Conservation (phyloP, 1,140 invertebrate genomes). For the Pemphigus obesinymphae region DNA sequence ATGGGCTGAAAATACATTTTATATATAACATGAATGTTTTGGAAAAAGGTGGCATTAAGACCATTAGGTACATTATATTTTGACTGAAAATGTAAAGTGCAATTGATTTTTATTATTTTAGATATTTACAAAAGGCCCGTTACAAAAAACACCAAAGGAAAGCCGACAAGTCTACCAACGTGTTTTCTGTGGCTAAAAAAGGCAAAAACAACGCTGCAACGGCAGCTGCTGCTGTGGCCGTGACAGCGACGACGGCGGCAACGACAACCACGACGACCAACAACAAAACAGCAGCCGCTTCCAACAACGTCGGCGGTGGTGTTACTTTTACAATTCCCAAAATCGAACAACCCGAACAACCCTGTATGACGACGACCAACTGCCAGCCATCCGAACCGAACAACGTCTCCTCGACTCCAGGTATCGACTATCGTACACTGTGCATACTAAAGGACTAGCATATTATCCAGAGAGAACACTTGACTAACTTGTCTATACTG, state of each 20-base stretch:
- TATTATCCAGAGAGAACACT: no score
- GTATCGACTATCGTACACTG: no score
- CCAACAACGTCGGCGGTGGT: not conserved
- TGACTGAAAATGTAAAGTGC: no score
- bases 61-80: no score
- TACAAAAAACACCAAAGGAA: conserved; percentile 20
- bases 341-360: conserved; percentile 3
- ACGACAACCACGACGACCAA: not conserved
- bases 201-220: not conserved
- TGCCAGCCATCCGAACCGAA: not conserved
- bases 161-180: conserved; percentile 19
- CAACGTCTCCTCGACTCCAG: not conserved
- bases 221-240: not conserved
- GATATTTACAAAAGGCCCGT: conserved; percentile 7
- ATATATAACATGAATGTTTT: no score
- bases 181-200: conserved; percentile 6
- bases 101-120: no score
- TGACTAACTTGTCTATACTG: no score
- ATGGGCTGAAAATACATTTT: no score
- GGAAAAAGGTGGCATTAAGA: no score
- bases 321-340: not conserved
- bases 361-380: not conserved
- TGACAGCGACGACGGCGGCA: not conserved
- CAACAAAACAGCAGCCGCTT: not conserved
- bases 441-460: not conserved